Evolutionary conservation across 2,888 invertebrate genomes (phyloP).

Genomic region (Hipparchia sbordonii): DNA sequence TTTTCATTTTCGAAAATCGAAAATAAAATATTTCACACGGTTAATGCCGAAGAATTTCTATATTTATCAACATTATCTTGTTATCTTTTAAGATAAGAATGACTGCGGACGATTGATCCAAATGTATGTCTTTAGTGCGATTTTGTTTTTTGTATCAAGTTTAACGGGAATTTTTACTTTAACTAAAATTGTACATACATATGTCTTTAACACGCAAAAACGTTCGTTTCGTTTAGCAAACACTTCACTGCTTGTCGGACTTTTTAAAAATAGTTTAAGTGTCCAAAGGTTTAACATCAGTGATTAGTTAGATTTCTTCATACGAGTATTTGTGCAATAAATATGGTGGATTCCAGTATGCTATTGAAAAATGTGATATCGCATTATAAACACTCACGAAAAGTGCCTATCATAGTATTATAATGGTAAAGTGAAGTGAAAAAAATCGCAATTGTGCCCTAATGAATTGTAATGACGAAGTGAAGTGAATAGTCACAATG

Average conservation of each 20-base stretch:
- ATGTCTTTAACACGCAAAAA: neutral
- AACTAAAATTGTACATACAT: neutral
- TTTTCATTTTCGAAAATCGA: neutral
- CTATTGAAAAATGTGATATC: conserved; percentile 4
- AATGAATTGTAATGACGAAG: conserved; percentile 20
- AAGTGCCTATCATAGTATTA: too few species aligned
- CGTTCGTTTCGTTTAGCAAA: neutral
- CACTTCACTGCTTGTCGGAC: neutral
- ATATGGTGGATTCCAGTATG: neutral
- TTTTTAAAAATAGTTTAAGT: neutral
- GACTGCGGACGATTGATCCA: neutral
- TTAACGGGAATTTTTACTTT: neutral
- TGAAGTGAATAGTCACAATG: conserved; percentile 49
- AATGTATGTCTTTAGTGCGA: conserved; percentile 16
- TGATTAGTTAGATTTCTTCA: neutral
- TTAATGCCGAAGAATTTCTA: conserved; percentile 19
- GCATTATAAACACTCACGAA: neutral
- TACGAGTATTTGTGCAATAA: neutral
- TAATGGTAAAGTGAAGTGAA: neutral
- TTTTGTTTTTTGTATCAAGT: conserved; percentile 9
- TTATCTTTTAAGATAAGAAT: conserved; percentile 18
- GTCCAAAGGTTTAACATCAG: neutral
- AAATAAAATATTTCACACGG: conserved; percentile 12
- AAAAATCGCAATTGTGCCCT: neutral
- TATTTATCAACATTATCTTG: conserved; percentile 16